A percentile compares a stretch with the other conserved stretches of the same genome.
Evolutionary conservation across 2,797 vertebrate species (phyloP).

Genomic region (Holocentrus rufus): DNA sequence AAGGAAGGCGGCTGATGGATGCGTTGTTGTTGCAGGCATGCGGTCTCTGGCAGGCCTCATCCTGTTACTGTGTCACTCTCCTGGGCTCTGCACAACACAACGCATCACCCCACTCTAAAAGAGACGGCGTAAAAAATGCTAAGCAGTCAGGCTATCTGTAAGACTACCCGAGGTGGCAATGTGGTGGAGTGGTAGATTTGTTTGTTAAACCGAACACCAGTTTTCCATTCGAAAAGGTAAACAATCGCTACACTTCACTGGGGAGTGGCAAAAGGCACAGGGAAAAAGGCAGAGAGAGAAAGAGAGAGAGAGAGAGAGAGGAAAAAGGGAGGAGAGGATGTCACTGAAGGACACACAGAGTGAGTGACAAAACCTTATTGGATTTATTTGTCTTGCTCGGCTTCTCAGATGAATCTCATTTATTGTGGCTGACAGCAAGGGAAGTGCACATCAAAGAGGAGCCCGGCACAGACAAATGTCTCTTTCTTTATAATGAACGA

Average conservation of each 20-base stretch:
- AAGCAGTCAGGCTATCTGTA: slow-evolving; percentile 36
- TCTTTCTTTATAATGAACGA: slow-evolving; percentile 70
- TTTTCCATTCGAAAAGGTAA: slow-evolving; percentile 60
- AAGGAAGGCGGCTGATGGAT: slow-evolving; percentile 54
- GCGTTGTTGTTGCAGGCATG: slow-evolving; percentile 52
- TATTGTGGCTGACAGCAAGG: slow-evolving; percentile 73
- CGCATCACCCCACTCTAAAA: slow-evolving; percentile 36
- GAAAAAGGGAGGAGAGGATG: slow-evolving; percentile 47
- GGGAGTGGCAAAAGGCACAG: slow-evolving; percentile 43
- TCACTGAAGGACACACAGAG: slow-evolving; percentile 67
- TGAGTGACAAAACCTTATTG: slow-evolving; percentile 83
- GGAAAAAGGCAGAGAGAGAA: slow-evolving; percentile 26
- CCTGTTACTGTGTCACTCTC: slow-evolving; percentile 48
- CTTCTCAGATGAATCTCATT: slow-evolving; percentile 81
- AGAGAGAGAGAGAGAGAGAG: slow-evolving; percentile 19
- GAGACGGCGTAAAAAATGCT: slow-evolving; percentile 31
- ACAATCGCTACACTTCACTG: slow-evolving; percentile 48
- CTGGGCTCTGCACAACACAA: slow-evolving; percentile 24
- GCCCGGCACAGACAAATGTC: slow-evolving; percentile 63
- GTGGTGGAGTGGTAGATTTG: slow-evolving; percentile 26
- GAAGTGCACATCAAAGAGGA: slow-evolving; percentile 71
- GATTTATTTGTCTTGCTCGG: slow-evolving; percentile 81
- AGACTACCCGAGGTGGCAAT: slow-evolving; percentile 30
- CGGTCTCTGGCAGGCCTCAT: slow-evolving; percentile 50
- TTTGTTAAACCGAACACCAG: slow-evolving; percentile 51